phyloP scores from a whole-genome alignment of 2,888 invertebrate species.

The Acrobasis suavella region DNA sequence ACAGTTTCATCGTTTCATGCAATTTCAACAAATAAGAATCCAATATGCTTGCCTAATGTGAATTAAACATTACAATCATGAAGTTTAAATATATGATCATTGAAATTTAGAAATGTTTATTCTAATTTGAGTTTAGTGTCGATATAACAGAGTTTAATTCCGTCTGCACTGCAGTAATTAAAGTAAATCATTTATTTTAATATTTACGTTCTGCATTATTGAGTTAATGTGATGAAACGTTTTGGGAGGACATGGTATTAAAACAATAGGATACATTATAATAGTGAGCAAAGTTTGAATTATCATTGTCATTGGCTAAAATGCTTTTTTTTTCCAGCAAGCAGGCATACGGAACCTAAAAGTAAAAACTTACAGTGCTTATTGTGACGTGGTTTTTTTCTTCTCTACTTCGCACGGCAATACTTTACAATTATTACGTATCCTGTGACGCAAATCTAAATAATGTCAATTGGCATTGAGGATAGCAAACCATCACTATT shows the following conservation, averaged over 20 bases:
- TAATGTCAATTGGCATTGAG: no score
- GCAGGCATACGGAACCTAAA: no score
- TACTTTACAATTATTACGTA: no score
- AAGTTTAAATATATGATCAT: conserved; percentile 16
- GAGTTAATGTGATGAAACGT: conserved; percentile 54
- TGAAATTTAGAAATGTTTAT: conserved; percentile 18
- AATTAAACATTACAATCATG: conserved; percentile 11
- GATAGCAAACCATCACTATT: no score
- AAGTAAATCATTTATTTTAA: conserved; percentile 57
- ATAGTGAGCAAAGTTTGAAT: not conserved
- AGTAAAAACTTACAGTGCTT: no score
- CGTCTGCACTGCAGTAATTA: conserved; percentile 41
- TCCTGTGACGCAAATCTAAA: no score
- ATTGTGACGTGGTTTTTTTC: no score
- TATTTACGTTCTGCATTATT: conserved; percentile 56
- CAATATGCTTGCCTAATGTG: not conserved
- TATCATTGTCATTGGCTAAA: not conserved
- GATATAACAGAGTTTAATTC: conserved; percentile 3
- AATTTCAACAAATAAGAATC: no score
- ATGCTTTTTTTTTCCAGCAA: no score
- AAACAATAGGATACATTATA: not conserved
- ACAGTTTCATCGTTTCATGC: no score
- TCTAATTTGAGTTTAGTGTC: not conserved
- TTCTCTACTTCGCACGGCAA: no score
- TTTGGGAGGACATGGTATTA: conserved; percentile 20